Evolutionary conservation across 2,888 invertebrate genomes (phyloP).

Genomic region (Hypolimnas misippus): DNA sequence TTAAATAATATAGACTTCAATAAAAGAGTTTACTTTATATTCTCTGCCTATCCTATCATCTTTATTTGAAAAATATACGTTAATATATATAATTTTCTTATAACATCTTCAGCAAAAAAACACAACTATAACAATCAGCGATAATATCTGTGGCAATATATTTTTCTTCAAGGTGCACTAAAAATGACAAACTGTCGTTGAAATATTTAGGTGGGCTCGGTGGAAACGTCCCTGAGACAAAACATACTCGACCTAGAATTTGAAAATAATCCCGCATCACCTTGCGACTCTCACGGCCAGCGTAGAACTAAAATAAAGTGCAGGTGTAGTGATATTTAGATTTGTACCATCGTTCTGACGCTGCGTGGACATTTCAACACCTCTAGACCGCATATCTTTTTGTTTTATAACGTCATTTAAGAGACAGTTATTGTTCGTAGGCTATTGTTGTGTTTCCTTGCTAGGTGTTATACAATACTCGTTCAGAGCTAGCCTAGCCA

Average conservation of each 20-base stretch:
- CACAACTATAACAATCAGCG: neutral
- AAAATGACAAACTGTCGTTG: slow-evolving; percentile 48
- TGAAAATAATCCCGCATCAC: slow-evolving; percentile 79
- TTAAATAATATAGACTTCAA: too few relatives aligned
- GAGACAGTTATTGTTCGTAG: slow-evolving; percentile 24
- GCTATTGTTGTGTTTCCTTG: slow-evolving; percentile 36
- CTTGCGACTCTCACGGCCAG: slow-evolving; percentile 74
- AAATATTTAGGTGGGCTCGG: slow-evolving; percentile 52
- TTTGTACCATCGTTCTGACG: slow-evolving; percentile 30
- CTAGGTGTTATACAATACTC: slow-evolving; percentile 28
- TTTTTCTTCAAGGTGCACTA: slow-evolving; percentile 18
- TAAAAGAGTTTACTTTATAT: too few relatives aligned
- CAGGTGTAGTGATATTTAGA: slow-evolving; percentile 73
- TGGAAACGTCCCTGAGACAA: slow-evolving; percentile 76
- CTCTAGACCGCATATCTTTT: slow-evolving; percentile 23
- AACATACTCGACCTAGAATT: slow-evolving; percentile 77
- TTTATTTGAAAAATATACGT: too few relatives aligned
- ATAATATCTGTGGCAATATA: neutral
- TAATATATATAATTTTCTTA: too few relatives aligned
- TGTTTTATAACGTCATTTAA: neutral
- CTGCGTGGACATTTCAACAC: slow-evolving; percentile 32
- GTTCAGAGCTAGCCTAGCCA: slow-evolving; percentile 30
- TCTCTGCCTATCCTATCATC: too few relatives aligned
- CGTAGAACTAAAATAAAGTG: slow-evolving; percentile 73
- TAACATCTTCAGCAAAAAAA: neutral